These are phyloP conservation scores for Tachina fera DNA, from an alignment of 2,888 invertebrate genomes.

Conservation along the genomic window DNA sequence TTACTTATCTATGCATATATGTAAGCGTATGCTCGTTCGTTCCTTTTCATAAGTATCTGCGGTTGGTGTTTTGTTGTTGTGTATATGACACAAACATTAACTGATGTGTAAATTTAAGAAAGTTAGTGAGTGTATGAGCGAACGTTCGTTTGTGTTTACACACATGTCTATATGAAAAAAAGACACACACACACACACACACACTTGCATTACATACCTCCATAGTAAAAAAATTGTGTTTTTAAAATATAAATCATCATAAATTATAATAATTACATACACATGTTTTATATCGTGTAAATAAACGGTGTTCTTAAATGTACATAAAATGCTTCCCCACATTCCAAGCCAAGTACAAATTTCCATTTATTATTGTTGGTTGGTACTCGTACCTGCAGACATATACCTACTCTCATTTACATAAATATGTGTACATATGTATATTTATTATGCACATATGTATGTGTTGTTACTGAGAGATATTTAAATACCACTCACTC, in stretches of 20 bases:
- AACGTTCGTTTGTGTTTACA: slow-evolving; percentile 31
- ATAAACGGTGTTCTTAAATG: slow-evolving; percentile 63
- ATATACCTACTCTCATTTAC: no score
- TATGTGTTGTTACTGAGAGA: background rate
- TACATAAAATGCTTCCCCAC: slow-evolving; percentile 26
- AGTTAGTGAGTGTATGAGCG: background rate
- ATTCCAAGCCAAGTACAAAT: background rate
- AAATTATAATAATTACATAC: slow-evolving; percentile 70
- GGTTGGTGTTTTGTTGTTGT: slow-evolving; percentile 42
- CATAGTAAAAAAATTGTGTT: slow-evolving; percentile 31
- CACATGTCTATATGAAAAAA: background rate
- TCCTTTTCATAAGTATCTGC: slow-evolving; percentile 14
- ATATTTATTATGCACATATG: background rate
- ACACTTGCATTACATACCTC: background rate
- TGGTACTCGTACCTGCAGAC: background rate
- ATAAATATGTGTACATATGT: background rate
- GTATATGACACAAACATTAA: slow-evolving; percentile 63
- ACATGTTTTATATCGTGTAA: slow-evolving; percentile 63
- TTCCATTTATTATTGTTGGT: background rate
- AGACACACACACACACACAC: background rate
- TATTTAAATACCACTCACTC: slow-evolving; percentile 24
- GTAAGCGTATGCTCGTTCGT: slow-evolving; percentile 1
- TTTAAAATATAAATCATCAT: slow-evolving; percentile 65
- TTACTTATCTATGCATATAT: background rate
- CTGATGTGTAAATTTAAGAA: slow-evolving; percentile 52